Conservation (phyloP, 2,797 vertebrate species). For the Discoglossus pictus region DNA sequence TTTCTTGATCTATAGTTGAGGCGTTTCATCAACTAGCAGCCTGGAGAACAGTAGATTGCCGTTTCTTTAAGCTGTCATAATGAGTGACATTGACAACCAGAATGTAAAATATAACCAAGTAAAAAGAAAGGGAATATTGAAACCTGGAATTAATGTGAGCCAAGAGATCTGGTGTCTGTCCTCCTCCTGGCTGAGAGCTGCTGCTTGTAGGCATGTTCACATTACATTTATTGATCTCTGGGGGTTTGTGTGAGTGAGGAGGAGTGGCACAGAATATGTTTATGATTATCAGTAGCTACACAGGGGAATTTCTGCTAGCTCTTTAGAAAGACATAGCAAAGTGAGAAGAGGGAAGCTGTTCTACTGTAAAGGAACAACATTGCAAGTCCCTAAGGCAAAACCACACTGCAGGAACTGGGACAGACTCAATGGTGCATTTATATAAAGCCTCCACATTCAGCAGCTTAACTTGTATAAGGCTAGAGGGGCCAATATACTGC, state of each 20-base stretch:
- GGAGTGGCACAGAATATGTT: constrained; percentile 44
- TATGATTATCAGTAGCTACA: constrained; percentile 36
- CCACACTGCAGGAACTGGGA: neutral
- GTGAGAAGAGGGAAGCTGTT: neutral
- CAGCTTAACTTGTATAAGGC: neutral
- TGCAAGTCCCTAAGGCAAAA: constrained; percentile 12
- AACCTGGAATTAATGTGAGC: constrained; percentile 31
- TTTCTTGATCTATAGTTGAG: neutral
- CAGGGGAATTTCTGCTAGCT: constrained; percentile 27
- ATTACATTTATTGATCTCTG: constrained; percentile 39
- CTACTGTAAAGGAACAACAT: neutral
- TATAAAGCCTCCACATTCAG: neutral
- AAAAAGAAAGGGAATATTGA: constrained; percentile 22
- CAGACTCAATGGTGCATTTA: neutral
- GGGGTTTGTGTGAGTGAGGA: constrained; percentile 35
- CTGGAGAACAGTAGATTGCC: neutral
- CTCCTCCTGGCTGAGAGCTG: constrained; percentile 30
- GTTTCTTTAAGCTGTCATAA: neutral
- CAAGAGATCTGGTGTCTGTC: constrained; percentile 9
- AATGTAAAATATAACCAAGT: constrained; percentile 23
- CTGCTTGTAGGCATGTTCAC: constrained; percentile 37
- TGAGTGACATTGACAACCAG: constrained; percentile 10
- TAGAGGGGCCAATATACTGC: neutral
- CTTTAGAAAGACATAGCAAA: constrained; percentile 4
- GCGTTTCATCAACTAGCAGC: no score